Percentiles rank a stretch among this genome's conserved stretches.
Evolutionary conservation across 2,888 invertebrate genomes (phyloP).

Genomic region (Callyntrura guangdongensis): DNA sequence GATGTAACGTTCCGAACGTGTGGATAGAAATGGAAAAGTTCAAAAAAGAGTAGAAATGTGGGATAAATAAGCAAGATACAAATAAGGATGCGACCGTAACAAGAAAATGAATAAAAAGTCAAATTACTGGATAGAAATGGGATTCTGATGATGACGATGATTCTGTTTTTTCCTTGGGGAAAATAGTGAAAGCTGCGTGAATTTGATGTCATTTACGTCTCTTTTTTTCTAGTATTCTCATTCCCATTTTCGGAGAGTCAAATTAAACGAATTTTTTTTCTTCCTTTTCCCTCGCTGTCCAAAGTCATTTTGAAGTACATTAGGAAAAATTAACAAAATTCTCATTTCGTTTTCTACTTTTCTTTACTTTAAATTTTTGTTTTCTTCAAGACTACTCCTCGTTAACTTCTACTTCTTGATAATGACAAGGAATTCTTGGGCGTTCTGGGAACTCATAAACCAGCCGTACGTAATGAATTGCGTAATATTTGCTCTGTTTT

Average conservation of each 20-base stretch:
- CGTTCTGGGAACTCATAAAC: not conserved
- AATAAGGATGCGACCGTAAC: not conserved
- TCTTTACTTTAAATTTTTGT: not conserved
- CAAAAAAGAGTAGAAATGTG: not conserved
- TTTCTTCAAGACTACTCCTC: not conserved
- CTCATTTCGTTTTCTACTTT: conserved; percentile 29
- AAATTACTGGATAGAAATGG: conserved; percentile 59
- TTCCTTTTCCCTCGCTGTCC: not conserved
- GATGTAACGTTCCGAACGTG: not conserved
- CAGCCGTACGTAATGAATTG: not conserved
- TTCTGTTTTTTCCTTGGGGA: not conserved
- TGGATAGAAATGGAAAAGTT: not conserved
- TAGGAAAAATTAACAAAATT: conserved; percentile 50
- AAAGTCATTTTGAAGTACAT: conserved; percentile 38
- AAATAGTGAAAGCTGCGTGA: not conserved
- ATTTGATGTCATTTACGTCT: conserved; percentile 11
- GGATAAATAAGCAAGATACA: conserved; percentile 8
- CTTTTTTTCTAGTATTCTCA: conserved; percentile 39
- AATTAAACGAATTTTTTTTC: conserved; percentile 41
- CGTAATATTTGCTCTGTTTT: not conserved
- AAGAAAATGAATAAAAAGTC: conserved; percentile 44
- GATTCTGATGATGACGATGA: conserved; percentile 19
- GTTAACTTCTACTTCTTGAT: not conserved
- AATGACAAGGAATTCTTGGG: not conserved
- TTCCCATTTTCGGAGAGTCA: conserved; percentile 22